Evolutionary conservation across 2,888 invertebrate species (phyloP), one percentile per base, ranked within the genome.

Genomic region (Podotricha telesiphe): DNA sequence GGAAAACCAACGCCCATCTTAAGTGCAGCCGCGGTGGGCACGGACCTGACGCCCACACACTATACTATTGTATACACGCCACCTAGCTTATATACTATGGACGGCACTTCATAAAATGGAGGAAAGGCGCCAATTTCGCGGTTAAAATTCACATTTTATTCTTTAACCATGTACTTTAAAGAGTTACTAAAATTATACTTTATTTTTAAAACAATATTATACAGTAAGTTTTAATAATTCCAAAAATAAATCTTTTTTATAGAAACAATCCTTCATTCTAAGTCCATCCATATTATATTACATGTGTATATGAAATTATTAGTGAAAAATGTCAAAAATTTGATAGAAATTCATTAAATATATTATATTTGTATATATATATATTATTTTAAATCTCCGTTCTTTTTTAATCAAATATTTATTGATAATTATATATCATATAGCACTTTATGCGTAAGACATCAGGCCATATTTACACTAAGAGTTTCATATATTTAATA

Each of bases 1-100:
- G 97, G 96, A 93, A 97, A 97, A 73, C 96, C 97, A 76, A 97
- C 96, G 75, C 97, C 96, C 96, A 96, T 96, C 94, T 97, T 97
- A 75, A 97, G 93, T 68, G 97, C 96, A 63, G 97, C 96, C 75
- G 96, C 96, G 64, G 97, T 96, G 67, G 97, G 97, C 70, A 95
- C 94, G 74, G 96, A 95, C 87, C 96, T 93, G 87, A 82, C 85
- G 85, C 85, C 88, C 83, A 86, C 78, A 77, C 84, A 75, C 82
- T 83, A 82, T 84, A 86, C 79, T 62, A 62, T 61, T 62, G 48
- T 48, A 84, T 58, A 40, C 22, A 58, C 65, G 34, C 37, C 47
- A 53, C 47, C 20, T 53, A 20, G 19, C 17, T 37, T 34, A 22
- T 62, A 63, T 80, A 82, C 81, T 76, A 81, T 78, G 62, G 37